These are phyloP conservation scores for Amphiura filiformis DNA, from an alignment of 35 echinoderm and acorn worm species.

Conservation along the genomic window DNA sequence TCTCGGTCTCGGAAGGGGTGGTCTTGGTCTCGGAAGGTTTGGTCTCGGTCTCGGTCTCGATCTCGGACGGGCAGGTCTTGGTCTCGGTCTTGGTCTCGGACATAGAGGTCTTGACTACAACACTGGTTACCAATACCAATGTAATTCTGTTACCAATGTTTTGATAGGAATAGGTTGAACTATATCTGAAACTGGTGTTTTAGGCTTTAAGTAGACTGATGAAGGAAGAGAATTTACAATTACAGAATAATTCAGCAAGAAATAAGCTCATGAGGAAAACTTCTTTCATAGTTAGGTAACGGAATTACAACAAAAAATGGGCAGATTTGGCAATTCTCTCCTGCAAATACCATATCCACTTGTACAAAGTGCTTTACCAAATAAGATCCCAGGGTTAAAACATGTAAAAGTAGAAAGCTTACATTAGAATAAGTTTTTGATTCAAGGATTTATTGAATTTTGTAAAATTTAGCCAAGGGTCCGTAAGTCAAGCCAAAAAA, in stretches of 20 bases:
- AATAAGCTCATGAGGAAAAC: background rate
- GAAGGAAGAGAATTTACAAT: constrained; percentile 21
- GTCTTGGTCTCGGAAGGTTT: too few relatives aligned
- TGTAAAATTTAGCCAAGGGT: background rate
- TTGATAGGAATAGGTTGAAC: constrained; percentile 1
- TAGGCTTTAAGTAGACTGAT: background rate
- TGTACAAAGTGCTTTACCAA: background rate
- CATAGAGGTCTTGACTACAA: too few relatives aligned
- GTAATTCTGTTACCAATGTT: constrained; percentile 21
- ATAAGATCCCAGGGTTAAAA: background rate
- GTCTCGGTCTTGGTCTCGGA: too few relatives aligned
- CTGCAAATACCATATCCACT: background rate
- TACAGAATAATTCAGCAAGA: background rate
- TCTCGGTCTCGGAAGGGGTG: too few relatives aligned
- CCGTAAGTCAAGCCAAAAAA: background rate
- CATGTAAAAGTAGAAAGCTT: background rate
- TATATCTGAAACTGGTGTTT: background rate
- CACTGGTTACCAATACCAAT: background rate
- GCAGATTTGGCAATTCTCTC: background rate
- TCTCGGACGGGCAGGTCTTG: too few relatives aligned
- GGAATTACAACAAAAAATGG: background rate
- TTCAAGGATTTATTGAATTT: background rate
- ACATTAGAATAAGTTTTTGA: background rate
- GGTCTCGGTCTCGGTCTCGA: too few relatives aligned
- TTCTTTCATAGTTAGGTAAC: background rate